A percentile compares a stretch with the other conserved stretches of the same genome.
Evolutionary conservation across 2,113 vertebrate genomes (phyloP).

Genomic region (Progne subis): DNA sequence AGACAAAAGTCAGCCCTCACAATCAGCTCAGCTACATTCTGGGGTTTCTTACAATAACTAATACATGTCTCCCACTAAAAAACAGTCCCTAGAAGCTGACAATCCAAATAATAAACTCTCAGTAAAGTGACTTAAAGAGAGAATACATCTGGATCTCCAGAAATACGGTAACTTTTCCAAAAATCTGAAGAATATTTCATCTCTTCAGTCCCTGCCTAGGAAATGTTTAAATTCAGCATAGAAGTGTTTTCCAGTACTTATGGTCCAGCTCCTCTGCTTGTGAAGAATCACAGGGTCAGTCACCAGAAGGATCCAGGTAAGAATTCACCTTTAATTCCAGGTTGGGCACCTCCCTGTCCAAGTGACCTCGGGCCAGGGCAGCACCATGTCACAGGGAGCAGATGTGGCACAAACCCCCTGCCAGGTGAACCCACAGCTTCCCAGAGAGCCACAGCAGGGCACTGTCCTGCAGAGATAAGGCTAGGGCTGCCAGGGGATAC

Average conservation of each 20-base stretch:
- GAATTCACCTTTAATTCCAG: background rate
- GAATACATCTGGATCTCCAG: background rate
- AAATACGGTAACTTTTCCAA: background rate
- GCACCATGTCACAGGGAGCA: rapidly evolving
- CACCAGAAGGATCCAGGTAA: background rate
- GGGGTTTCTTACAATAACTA: background rate
- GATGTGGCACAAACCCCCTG: background rate
- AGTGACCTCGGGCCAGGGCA: background rate
- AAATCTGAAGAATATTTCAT: background rate
- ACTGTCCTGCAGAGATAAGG: rapidly evolving
- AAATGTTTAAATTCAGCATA: background rate
- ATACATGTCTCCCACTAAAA: background rate
- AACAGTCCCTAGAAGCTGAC: background rate
- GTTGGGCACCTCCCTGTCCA: rapidly evolving
- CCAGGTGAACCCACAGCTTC: background rate
- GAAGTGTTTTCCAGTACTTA: background rate
- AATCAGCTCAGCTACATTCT: background rate
- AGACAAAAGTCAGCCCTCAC: background rate
- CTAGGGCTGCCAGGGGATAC: background rate
- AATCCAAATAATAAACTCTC: background rate
- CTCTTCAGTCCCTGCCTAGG: background rate
- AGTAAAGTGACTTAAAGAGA: background rate
- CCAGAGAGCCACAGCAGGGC: background rate
- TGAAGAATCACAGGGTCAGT: background rate
- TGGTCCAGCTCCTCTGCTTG: background rate